Percentiles rank a stretch among this genome's conserved stretches.
Evolutionary conservation across 2,888 invertebrate genomes (phyloP).

Genomic region (Acleris cristana): DNA sequence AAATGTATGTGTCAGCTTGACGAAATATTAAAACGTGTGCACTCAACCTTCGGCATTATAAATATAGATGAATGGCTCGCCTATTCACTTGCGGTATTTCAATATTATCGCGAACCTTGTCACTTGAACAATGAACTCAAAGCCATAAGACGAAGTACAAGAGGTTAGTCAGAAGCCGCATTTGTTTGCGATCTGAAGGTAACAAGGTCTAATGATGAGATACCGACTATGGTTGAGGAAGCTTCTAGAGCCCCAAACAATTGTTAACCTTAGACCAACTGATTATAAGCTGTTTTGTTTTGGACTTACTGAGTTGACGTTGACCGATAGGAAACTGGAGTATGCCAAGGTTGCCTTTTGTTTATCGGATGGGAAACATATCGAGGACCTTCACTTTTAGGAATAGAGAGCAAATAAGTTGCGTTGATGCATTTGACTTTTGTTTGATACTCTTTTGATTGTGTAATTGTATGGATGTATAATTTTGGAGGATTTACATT

Average conservation of each 20-base stretch:
- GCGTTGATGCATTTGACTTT: conserved; percentile 22
- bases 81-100: conserved; percentile 70
- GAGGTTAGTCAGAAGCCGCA: conserved; percentile 60
- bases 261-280: conserved; percentile 1
- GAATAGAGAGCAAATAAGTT: conserved; percentile 21
- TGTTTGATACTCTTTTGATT: not conserved
- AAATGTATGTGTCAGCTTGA: not conserved
- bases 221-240: not conserved
- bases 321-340: conserved; percentile 50
- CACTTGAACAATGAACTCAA: conserved; percentile 70
- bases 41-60: conserved; percentile 52
- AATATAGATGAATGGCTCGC: conserved; percentile 64
- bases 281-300: conserved; percentile 5
- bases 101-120: conserved; percentile 76
- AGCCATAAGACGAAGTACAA: conserved; percentile 65
- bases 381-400: conserved; percentile 29
- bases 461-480: too few relatives aligned
- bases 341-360: conserved; percentile 55
- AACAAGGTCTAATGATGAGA: conserved; percentile 39
- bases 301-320: conserved; percentile 14
- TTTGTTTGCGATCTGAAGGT: conserved; percentile 40
- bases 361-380: conserved; percentile 27
- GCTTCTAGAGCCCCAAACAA: not conserved
- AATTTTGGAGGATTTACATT: too few relatives aligned
- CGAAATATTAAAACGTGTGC: conserved; percentile 46